A percentile compares a stretch with the other conserved stretches of the same genome.
These are phyloP conservation scores for Talpa occidentalis DNA, from an alignment of 2,113 vertebrate species.

Conservation along the genomic window DNA sequence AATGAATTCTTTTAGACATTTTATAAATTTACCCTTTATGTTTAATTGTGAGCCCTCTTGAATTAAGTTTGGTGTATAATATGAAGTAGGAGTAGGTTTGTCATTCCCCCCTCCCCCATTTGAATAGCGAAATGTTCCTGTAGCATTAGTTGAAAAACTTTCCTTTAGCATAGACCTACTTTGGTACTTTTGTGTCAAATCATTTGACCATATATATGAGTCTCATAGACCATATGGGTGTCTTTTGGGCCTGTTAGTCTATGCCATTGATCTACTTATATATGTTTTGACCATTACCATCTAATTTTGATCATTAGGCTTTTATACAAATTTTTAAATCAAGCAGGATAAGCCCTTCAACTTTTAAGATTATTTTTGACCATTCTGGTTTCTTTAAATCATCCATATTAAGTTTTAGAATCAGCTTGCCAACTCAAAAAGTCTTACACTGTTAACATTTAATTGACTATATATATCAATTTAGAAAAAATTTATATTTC, in stretches of 20 bases:
- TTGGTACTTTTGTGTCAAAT: not conserved
- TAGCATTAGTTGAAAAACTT: not conserved
- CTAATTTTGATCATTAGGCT: not conserved
- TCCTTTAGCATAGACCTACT: not conserved
- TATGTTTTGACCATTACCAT: slow-evolving; percentile 3
- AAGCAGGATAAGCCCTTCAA: not conserved
- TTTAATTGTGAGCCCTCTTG: not conserved
- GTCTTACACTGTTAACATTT: not conserved
- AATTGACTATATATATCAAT: not conserved
- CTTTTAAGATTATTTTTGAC: slow-evolving; percentile 18
- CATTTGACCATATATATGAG: not conserved
- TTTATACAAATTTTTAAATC: slow-evolving; percentile 21
- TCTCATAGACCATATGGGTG: not conserved
- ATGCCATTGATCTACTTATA: not conserved
- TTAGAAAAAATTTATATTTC: not conserved
- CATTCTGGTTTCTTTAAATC: not conserved
- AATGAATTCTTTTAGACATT: not conserved
- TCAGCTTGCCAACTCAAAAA: not conserved
- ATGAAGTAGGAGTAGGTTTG: not conserved
- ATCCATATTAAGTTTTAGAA: not conserved
- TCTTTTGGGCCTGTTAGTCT: not conserved
- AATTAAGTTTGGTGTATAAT: not conserved
- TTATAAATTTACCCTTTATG: not conserved
- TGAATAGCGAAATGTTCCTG: not conserved
- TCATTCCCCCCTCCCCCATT: no score